phyloP scores from a whole-genome alignment of 2,888 invertebrate species.

The Agapostemon virescens region DNA sequence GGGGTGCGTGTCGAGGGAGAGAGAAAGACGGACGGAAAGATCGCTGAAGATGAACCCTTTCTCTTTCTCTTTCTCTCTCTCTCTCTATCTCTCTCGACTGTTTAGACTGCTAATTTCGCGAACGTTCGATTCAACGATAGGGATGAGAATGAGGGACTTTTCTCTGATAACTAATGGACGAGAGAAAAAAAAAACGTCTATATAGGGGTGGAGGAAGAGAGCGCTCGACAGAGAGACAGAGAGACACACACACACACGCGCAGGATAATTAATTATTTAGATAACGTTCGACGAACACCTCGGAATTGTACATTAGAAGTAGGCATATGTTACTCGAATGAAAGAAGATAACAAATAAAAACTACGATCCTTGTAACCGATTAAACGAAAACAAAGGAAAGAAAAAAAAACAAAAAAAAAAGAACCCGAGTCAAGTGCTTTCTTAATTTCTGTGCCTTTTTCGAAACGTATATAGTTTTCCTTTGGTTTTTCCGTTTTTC shows the following conservation, averaged over 20 bases:
- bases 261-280: conserved; percentile 37
- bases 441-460: conserved; percentile 77
- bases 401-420: conserved; percentile 11
- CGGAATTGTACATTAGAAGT: conserved; percentile 72
- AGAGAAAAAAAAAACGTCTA: too few relatives aligned
- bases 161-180: too few relatives aligned
- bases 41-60: not conserved
- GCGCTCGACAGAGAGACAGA: conserved; percentile 29
- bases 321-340: conserved; percentile 69
- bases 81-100: not conserved
- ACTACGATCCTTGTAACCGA: conserved; percentile 60
- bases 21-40: not conserved
- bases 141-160: conserved; percentile 17
- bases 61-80: not conserved
- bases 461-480: conserved; percentile 58
- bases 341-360: conserved; percentile 39
- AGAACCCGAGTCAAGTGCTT: conserved; percentile 69
- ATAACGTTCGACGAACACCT: conserved; percentile 48
- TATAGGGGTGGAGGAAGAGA: conserved; percentile 25
- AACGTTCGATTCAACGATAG: not conserved
- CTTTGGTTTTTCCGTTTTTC: conserved; percentile 39
- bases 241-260: not conserved
- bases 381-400: conserved; percentile 43
- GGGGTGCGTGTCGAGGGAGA: not conserved
- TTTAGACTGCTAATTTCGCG: conserved; percentile 29